These are phyloP conservation scores for Eurystomus glaucurus DNA, from an alignment of 2,797 vertebrate species.

Conservation along the genomic window DNA sequence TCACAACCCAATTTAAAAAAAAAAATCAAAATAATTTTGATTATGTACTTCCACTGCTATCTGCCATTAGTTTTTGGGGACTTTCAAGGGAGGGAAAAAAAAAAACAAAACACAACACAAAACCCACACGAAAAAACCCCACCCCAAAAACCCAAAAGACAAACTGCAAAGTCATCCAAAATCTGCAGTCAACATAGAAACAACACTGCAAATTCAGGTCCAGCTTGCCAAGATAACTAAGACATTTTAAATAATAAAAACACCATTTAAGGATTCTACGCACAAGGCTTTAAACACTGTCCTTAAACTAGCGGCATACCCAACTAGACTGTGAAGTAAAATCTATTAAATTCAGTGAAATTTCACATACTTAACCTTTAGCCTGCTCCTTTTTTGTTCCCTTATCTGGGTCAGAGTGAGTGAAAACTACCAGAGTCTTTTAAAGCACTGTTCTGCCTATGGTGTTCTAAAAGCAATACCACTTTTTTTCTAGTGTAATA, in stretches of 20 bases:
- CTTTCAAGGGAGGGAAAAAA: neutral
- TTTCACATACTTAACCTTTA: neutral
- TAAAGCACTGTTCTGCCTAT: too few species aligned
- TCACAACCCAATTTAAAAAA: accelerated
- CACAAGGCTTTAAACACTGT: neutral
- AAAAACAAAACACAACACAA: neutral
- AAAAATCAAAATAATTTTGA: neutral
- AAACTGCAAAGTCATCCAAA: neutral
- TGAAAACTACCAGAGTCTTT: neutral
- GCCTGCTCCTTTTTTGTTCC: neutral
- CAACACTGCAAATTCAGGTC: neutral
- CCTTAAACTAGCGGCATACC: neutral
- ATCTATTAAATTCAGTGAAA: neutral
- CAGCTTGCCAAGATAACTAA: neutral
- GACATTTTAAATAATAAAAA: neutral
- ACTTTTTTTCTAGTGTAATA: neutral
- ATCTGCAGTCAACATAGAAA: neutral
- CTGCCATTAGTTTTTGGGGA: accelerated
- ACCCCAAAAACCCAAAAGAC: neutral
- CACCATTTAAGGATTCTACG: neutral
- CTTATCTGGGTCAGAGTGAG: neutral
- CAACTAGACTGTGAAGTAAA: neutral
- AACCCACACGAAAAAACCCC: neutral
- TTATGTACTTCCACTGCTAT: neutral
- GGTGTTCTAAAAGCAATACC: neutral